Base-by-base conservation (phyloP, 1,140 invertebrate species). In the Zelostemma sp. region DNA sequence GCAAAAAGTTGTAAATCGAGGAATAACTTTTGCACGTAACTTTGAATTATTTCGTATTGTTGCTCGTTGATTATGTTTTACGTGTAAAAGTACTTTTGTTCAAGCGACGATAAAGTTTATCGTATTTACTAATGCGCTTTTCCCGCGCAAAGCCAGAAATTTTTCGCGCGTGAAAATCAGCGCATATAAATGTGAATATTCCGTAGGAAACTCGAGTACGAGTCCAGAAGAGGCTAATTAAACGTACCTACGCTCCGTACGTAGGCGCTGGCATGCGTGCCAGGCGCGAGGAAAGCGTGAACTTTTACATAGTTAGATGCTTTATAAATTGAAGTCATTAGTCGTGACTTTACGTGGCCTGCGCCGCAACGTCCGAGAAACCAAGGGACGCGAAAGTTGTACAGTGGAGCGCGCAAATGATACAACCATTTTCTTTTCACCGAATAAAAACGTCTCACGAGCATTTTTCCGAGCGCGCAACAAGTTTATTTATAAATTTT, bases 221-320 rank as follows among this genome's bases (percentile, higher is more conserved):
- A 59, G 50, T 57, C 56, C 40, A 69, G 46, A 60, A 56, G 58
- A 64, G 60, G 56, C 50, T 69, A 64, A 69, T 69, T 69, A 69
- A 64, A 69, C 56, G 60, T 69, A 60, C 60, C 18, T 56, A 69
- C 60, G 51, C 43, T 59, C 17, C 35, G 50, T 47, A 56, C 55
- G 59, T 68, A 57, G 60, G 50, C 65, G 55, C 65, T 59, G 21
- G 47, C 46, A 62, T 77, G 70, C 77, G 74, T 72, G 70, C 62
- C 73, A 41, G 15, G 43, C 58, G 51, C 61, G 59, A 74, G 75
- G 76, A 81, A 80, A 82, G 78, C 76, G 79, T 80, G 62, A 78
- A 82, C 66, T 75, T 78, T 80, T 78, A 74, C 72, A 75, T 76
- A 76, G 71, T 79, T 81, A 76, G 58, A 47, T 56, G 47, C 56